Percentiles rank a stretch among this genome's conserved stretches.
Evolutionary conservation across 2,113 vertebrate species (phyloP).

Genomic region (Ellobius talpinus): DNA sequence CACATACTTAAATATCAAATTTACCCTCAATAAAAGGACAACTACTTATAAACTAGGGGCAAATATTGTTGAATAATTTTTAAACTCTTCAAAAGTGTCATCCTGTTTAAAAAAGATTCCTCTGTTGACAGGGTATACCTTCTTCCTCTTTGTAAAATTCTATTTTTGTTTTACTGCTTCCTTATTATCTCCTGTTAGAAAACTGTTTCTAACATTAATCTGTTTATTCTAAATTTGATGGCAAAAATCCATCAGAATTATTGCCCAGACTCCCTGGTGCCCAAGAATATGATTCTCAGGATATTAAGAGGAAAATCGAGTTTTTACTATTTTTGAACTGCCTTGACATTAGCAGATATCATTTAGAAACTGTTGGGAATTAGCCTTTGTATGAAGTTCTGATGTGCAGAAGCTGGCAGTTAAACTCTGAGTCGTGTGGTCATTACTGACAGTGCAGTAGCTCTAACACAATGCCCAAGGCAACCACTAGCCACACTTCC

Average conservation of each 20-base stretch:
- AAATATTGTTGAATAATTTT: slow-evolving; percentile 48
- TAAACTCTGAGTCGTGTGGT: background rate
- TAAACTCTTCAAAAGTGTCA: background rate
- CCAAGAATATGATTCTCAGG: slow-evolving; percentile 59
- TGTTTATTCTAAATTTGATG: slow-evolving; percentile 65
- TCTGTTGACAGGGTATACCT: background rate
- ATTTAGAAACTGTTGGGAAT: slow-evolving; percentile 57
- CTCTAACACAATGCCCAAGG: background rate
- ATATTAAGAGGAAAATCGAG: slow-evolving; percentile 64
- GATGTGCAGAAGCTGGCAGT: slow-evolving; percentile 47
- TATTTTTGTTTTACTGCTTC: slow-evolving; percentile 69
- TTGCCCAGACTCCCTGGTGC: slow-evolving; percentile 61
- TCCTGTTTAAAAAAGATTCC: background rate
- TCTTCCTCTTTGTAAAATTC: slow-evolving; percentile 48
- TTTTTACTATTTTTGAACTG: slow-evolving; percentile 72
- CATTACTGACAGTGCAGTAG: slow-evolving; percentile 35
- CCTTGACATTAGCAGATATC: slow-evolving; percentile 55
- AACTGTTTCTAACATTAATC: slow-evolving; percentile 58
- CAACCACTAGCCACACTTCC: background rate
- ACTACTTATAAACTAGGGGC: slow-evolving; percentile 10
- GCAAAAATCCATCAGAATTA: slow-evolving; percentile 66
- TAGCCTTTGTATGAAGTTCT: slow-evolving; percentile 35
- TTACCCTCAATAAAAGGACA: background rate
- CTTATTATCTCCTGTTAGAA: slow-evolving; percentile 70
- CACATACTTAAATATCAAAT: slow-evolving; percentile 12